A percentile compares a stretch with the other conserved stretches of the same genome.
Evolutionary conservation across 2,797 vertebrate species (phyloP).

Genomic region (Gymnopithys bicolor): DNA sequence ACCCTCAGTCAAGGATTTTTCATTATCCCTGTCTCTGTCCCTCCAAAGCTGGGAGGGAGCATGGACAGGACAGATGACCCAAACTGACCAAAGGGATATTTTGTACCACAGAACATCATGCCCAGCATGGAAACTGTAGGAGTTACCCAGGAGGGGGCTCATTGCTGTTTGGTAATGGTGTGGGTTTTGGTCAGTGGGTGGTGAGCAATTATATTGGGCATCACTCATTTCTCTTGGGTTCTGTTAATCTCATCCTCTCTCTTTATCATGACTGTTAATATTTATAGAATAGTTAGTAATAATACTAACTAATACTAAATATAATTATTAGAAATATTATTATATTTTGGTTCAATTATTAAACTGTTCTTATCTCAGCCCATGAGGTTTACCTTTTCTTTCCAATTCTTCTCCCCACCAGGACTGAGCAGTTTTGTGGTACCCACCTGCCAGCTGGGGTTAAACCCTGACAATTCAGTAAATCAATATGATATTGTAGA

Average conservation of each 20-base stretch:
- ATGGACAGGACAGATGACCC: neutral
- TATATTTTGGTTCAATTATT: neutral
- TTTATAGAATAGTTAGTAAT: neutral
- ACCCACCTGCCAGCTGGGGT: neutral
- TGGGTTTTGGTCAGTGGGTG: neutral
- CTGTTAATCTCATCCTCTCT: neutral
- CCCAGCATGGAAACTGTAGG: neutral
- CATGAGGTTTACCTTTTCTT: neutral
- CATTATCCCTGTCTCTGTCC: neutral
- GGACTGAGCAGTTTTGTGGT: neutral
- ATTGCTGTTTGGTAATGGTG: neutral
- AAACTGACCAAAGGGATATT: neutral
- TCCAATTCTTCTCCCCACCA: neutral
- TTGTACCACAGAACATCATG: neutral
- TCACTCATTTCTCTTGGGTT: neutral
- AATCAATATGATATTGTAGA: neutral
- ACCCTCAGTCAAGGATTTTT: neutral
- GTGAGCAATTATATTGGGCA: neutral
- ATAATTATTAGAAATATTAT: accelerated
- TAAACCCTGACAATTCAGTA: neutral
- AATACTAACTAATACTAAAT: too few species aligned
- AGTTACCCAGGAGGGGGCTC: neutral
- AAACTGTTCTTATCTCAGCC: neutral
- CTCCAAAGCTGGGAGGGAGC: neutral
- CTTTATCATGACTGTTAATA: neutral